phyloP scores from a whole-genome alignment of 2,797 vertebrate species.

The Calcarius lapponicus region DNA sequence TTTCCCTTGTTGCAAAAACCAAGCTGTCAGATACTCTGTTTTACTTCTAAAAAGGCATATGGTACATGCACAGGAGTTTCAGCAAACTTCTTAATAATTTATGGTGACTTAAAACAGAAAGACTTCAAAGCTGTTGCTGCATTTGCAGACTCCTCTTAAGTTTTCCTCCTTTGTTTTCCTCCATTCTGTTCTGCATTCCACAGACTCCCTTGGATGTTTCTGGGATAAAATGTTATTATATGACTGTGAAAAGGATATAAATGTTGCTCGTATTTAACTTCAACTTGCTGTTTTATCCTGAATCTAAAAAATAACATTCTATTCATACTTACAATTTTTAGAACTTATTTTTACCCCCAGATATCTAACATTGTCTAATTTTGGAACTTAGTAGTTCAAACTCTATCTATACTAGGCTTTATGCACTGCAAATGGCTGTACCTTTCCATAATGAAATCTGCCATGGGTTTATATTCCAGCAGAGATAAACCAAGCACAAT shows the following conservation, averaged over 20 bases:
- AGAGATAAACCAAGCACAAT: background rate
- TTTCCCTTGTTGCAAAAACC: background rate
- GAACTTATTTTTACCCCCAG: background rate
- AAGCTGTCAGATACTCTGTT: background rate
- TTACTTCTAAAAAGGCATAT: background rate
- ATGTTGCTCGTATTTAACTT: background rate
- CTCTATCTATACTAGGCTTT: background rate
- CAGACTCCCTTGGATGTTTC: background rate
- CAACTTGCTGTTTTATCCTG: background rate
- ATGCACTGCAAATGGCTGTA: background rate
- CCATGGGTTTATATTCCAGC: background rate
- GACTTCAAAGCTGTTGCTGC: slow-evolving; percentile 34
- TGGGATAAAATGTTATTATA: background rate
- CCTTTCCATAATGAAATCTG: background rate
- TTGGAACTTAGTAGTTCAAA: background rate
- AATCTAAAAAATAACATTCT: slow-evolving; percentile 13
- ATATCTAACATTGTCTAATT: background rate
- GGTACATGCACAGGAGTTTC: background rate
- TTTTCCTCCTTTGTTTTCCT: background rate
- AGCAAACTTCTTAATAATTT: slow-evolving; percentile 44
- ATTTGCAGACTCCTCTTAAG: slow-evolving; percentile 4
- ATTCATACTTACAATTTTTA: background rate
- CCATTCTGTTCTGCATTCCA: slow-evolving; percentile 14
- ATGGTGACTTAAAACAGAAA: background rate
- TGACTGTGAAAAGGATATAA: background rate